Base-by-base conservation (phyloP, 2,797 vertebrate genomes). In the Schizopygopsis pylzovi region DNA sequence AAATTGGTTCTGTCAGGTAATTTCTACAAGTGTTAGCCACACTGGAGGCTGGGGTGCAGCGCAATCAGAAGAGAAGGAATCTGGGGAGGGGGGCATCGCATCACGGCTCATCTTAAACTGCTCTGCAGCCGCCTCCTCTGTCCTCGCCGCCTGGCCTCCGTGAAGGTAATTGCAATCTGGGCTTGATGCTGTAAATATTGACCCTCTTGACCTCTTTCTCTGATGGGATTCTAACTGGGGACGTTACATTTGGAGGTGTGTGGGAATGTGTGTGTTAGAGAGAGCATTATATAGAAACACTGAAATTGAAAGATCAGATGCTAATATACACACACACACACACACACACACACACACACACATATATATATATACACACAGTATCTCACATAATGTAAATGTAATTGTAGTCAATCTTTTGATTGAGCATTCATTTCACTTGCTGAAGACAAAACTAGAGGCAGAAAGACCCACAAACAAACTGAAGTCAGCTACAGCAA, bases 1-100 rank as follows among this genome's bases (percentile, higher is more conserved):
- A 91, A 92, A 96, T 95, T 95, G 93, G 93, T 95, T 95, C 92
- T 95, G 95, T 95, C 95, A 95, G 94, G 94, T 94, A 93, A 95
- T 96, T 95, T 95, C 94, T 94, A 95, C 93, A 93, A 95, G 94
- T 94, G 94, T 95, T 95, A 95, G 89, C 93, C 93, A 92, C 93
- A 95, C 86, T 86, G 91, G 92, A 89, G 84, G 88, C 91, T 87
- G 86, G 89, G 89, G 92, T 92, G 92, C 92, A 93, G 82, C 88
- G 91, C 93, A 94, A 93, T 94, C 92, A 93, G 92, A 91, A 89
- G 91, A 92, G 92, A 82, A 86, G 81, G 63, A 77, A 87, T 81
- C 68, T 54, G 45, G 59, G 16, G 52, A 43, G 79, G 77, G 43
- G 41, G 72, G 39, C n/a, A 83, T 78, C 73, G 43, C 71, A 87